Conservation (phyloP, 2,113 vertebrate species). For the Cottus gobio region DNA sequence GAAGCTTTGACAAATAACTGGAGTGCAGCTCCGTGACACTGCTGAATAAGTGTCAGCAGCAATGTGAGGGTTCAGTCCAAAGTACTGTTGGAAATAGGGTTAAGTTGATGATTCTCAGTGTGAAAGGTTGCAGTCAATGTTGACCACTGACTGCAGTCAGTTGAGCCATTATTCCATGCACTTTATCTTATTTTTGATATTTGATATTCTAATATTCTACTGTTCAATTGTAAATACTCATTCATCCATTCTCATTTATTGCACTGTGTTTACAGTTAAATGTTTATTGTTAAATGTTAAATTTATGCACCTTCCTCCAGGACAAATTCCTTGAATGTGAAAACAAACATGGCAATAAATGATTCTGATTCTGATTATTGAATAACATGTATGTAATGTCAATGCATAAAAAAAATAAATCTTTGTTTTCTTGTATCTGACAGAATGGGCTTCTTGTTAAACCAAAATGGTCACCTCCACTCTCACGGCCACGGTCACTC, state of each 20-base stretch:
- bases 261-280: too few relatives aligned
- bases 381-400: background rate
- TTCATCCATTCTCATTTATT: too few relatives aligned
- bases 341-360: too few relatives aligned
- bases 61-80: conserved; percentile 6
- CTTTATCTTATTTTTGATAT: too few relatives aligned
- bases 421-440: conserved; percentile 20
- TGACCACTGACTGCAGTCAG: background rate
- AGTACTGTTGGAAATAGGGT: conserved; percentile 1
- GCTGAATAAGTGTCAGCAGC: conserved; percentile 5
- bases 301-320: too few relatives aligned
- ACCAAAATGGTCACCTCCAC: conserved; percentile 92
- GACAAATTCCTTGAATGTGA: too few relatives aligned
- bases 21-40: background rate
- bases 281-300: too few relatives aligned
- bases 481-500: conserved; percentile 80
- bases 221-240: too few relatives aligned
- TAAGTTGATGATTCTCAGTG: background rate
- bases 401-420: background rate
- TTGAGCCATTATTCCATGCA: background rate
- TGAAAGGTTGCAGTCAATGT: too few relatives aligned
- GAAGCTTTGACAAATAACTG: background rate
- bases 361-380: too few relatives aligned
- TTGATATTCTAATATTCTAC: too few relatives aligned
- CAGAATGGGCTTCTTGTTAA: conserved; percentile 98